Percentiles rank a stretch among this genome's conserved stretches.
These are phyloP conservation scores for Hemitrygon akajei DNA, from an alignment of 2,797 vertebrate genomes.

Conservation along the genomic window DNA sequence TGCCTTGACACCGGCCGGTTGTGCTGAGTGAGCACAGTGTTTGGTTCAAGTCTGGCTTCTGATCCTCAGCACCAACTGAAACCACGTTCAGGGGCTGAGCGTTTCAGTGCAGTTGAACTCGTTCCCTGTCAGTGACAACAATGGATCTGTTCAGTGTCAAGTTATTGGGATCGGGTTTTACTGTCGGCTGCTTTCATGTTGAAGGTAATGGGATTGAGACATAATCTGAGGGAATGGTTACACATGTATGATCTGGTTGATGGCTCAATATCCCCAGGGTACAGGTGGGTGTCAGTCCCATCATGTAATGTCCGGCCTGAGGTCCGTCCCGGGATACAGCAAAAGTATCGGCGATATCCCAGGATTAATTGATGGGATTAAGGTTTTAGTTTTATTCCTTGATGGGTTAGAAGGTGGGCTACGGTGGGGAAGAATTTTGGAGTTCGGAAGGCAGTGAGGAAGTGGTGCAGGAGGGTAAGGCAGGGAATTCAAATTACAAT, in stretches of 20 bases:
- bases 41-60: background rate
- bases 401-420: background rate
- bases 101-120: background rate
- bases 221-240: background rate
- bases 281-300: background rate
- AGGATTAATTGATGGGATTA: background rate
- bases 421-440: background rate
- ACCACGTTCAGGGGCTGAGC: background rate
- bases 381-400: background rate
- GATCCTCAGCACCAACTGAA: background rate
- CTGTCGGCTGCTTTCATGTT: background rate
- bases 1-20: background rate
- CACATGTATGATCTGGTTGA: background rate
- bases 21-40: too few species aligned
- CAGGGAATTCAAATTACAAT: background rate
- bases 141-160: background rate
- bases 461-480: background rate
- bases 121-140: background rate
- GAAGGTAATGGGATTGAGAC: background rate
- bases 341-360: background rate
- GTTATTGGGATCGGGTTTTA: background rate
- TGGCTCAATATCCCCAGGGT: background rate
- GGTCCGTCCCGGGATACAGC: background rate
- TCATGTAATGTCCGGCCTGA: background rate
- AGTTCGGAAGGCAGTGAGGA: background rate